Conservation (phyloP, 1,140 invertebrate species). For the Probaryconus sp. region DNA sequence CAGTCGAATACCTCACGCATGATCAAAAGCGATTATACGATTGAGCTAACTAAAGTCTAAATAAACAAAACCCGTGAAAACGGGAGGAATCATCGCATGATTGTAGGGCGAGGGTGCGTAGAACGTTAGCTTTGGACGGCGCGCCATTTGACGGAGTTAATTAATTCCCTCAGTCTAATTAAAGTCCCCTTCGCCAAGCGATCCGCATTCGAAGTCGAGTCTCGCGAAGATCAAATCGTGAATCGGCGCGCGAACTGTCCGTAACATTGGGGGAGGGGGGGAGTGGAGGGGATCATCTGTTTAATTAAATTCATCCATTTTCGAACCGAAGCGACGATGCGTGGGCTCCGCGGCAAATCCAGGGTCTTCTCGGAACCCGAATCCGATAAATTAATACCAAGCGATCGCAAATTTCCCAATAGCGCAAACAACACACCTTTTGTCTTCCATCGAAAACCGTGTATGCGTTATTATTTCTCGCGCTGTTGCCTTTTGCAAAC, state of each 20-base stretch:
- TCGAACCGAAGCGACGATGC: conserved; percentile 63
- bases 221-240: conserved; percentile 72
- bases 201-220: conserved; percentile 61
- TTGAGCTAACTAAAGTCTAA: neutral
- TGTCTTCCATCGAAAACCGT: conserved; percentile 31
- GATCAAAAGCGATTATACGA: conserved; percentile 1
- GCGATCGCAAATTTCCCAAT: conserved; percentile 37
- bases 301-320: conserved; percentile 77
- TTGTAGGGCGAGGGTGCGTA: conserved; percentile 11
- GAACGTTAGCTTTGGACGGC: conserved; percentile 15
- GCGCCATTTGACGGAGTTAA: conserved; percentile 63
- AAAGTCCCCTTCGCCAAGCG: conserved; percentile 70
- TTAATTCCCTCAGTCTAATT: conserved; percentile 73
- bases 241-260: conserved; percentile 67
- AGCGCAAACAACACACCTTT: conserved; percentile 44
- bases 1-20: neutral
- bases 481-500: conserved; percentile 35
- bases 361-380: conserved; percentile 19
- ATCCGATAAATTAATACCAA: conserved; percentile 67
- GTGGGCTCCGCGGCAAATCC: conserved; percentile 10
- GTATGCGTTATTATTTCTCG: conserved; percentile 48
- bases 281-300: too few relatives aligned
- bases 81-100: conserved; percentile 42
- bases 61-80: conserved; percentile 34
- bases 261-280: conserved; percentile 35